These are phyloP conservation scores for Hyphantria cunea DNA, from an alignment of 1,140 invertebrate genomes.

Conservation along the genomic window DNA sequence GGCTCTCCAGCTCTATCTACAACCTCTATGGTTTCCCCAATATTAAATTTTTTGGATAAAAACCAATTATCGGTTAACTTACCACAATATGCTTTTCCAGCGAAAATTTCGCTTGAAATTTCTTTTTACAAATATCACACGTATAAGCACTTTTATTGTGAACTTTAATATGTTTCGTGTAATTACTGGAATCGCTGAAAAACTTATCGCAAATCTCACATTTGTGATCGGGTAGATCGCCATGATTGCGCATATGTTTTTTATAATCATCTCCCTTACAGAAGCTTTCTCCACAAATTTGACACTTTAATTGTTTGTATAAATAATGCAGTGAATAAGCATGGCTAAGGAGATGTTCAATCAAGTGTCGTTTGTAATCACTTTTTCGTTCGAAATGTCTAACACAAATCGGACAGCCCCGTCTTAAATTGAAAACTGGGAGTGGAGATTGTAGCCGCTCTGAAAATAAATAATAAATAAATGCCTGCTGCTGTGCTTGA, in stretches of 20 bases:
- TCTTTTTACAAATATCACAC: conserved; percentile 65
- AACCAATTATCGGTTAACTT: too few species aligned
- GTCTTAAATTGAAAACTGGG: neutral
- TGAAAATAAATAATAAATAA: too few species aligned
- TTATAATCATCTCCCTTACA: conserved; percentile 52
- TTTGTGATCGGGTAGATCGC: conserved; percentile 58
- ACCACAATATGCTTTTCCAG: conserved; percentile 65
- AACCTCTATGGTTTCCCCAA: too few species aligned
- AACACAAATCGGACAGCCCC: conserved; percentile 36
- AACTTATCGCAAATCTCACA: conserved; percentile 64
- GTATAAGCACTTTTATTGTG: conserved; percentile 48
- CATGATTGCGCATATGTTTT: conserved; percentile 65
- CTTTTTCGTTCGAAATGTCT: conserved; percentile 49
- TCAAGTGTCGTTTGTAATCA: conserved; percentile 60
- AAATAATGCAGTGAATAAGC: conserved; percentile 27
- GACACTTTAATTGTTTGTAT: conserved; percentile 39
- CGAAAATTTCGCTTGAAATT: conserved; percentile 52
- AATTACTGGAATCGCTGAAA: conserved; percentile 75
- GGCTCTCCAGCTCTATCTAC: too few species aligned
- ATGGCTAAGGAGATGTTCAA: conserved; percentile 60
- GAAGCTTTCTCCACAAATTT: conserved; percentile 49
- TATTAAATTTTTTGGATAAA: too few species aligned
- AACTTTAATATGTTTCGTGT: conserved; percentile 72
- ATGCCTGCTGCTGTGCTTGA: too few species aligned
- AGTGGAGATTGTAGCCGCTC: neutral